Base-by-base conservation (phyloP, 2,113 vertebrate genomes). In the Platysternon megacephalum region DNA sequence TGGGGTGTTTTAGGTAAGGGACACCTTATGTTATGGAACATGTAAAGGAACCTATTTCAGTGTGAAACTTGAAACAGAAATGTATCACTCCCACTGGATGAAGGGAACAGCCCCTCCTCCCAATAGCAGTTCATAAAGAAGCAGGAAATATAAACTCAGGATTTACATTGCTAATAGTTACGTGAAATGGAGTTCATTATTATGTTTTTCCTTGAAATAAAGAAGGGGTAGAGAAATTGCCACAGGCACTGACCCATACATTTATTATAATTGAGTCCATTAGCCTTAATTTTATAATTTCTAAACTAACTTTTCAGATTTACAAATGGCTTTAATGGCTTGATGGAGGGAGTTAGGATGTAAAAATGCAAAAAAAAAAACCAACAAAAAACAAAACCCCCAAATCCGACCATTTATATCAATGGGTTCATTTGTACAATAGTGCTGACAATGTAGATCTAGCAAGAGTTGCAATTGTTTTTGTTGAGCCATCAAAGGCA, bases 211-310 rank as follows among this genome's bases (percentile, higher is more conserved):
- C 81, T 87, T 80, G 93, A 92, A 90, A 86, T 89, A 93, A 96
- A 96, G 94, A 72, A 94, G 89, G 76, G 85, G 39, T 87, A 95
- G 94, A 97, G 92, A 95, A 96, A 97, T 86, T 94, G 90, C 94
- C 96, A 74, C 82, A 86, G 11, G 91, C 28, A 68, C 94, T 95
- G 97, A 97, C 97, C 96, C 93, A 48, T 89, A 88, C 92, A 88
- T 96, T 97, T 95, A 96, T 97, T 97, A 91, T 96, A 97, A 98
- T 96, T 95, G 97, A 98, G 95, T 91, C 96, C 92, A 97, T 97
- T 97, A 97, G 94, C 96, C 92, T 96, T 97, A 96, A 97, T 98
- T 97, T 97, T 95, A 95, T 97, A 97, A 98, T 97, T 97, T 97
- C 91, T 95, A 96, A 97, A 98, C 95, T 97, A 97, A 96, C 94